phyloP scores from a whole-genome alignment of 2,113 vertebrate genomes.

The Lagopus leucura region DNA sequence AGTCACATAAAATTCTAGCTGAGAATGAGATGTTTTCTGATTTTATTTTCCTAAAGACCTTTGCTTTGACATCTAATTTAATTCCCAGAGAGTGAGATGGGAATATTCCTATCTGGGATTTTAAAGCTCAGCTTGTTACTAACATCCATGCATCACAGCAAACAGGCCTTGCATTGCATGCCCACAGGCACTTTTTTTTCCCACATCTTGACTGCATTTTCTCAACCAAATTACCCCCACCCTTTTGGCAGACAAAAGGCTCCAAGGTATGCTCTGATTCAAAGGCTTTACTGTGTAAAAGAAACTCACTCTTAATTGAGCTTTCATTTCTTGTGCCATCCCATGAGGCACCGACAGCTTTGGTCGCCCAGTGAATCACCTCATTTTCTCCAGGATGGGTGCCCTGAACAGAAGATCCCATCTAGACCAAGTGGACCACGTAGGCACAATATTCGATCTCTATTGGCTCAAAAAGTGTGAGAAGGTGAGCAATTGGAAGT shows the following conservation, averaged over 20 bases:
- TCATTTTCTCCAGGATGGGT: rapidly evolving
- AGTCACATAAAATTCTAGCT: background rate
- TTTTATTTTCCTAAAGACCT: background rate
- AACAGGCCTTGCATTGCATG: slow-evolving; percentile 21
- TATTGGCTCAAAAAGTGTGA: background rate
- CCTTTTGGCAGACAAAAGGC: slow-evolving; percentile 57
- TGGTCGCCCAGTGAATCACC: background rate
- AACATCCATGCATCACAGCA: slow-evolving; percentile 52
- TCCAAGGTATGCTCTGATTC: slow-evolving; percentile 17
- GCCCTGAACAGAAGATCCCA: background rate
- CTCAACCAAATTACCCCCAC: slow-evolving; percentile 32
- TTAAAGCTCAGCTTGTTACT: slow-evolving; percentile 43
- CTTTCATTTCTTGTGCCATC: slow-evolving; percentile 37
- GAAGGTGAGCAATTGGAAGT: background rate
- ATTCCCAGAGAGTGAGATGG: slow-evolving; percentile 26
- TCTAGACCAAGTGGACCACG: background rate
- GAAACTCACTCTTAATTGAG: slow-evolving; percentile 39
- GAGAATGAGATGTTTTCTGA: background rate
- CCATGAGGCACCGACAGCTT: slow-evolving; percentile 13
- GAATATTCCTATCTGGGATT: slow-evolving; percentile 16
- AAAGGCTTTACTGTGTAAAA: slow-evolving; percentile 32
- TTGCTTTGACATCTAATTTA: slow-evolving; percentile 41
- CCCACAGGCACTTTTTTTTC: background rate
- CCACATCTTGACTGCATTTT: slow-evolving; percentile 47
- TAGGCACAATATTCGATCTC: background rate